Evolutionary conservation across 2,797 vertebrate species (phyloP), one percentile per base, ranked within the genome.

Genomic region (Mormyrops attenuatus): DNA sequence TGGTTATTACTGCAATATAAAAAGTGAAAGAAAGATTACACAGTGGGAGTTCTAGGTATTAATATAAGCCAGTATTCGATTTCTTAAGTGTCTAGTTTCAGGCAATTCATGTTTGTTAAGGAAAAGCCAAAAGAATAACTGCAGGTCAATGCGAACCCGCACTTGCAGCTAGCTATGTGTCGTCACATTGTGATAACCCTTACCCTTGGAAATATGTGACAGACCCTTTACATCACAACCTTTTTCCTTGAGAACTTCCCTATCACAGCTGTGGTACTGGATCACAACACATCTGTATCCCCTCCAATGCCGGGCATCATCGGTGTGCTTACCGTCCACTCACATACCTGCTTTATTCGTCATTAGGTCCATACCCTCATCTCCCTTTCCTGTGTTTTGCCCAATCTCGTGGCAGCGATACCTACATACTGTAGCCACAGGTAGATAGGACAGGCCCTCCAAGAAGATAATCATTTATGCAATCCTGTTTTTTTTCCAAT

Each of bases 371-470:
- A 94, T 91, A 91, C 95, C 93, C 55, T 38, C 95, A 93, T 95
- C 94, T 92, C 92, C 95, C 96, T 34, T 95, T 91, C 93, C 92
- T 63, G 90, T 95, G 92, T 96, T 93, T 95, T 94, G 94, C 93
- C 89, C 89, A 94, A 93, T 93, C 87, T 94, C 94, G 91, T 93
- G 90, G 94, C 95, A 96, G 96, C 95, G 93, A 93, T 95, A 69
- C 57, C 49, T 41, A 38, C 30, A 94, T 93, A 94, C 95, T 92
- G 93, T 95, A 95, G 95, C 93, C 26, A 88, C 96, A 96, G 95
- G 93, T 93, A 95, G 95, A 96, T 94, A 94, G 94, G 93, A 94
- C 95, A 95, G 93, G 94, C 95, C 94, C 93, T 96, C 94, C 96
- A 96, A 94, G 92, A 95, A 95, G 94, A 63, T 87, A n/a, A 13